phyloP scores from a whole-genome alignment of 2,113 vertebrate genomes.

The Vicugna pacos region DNA sequence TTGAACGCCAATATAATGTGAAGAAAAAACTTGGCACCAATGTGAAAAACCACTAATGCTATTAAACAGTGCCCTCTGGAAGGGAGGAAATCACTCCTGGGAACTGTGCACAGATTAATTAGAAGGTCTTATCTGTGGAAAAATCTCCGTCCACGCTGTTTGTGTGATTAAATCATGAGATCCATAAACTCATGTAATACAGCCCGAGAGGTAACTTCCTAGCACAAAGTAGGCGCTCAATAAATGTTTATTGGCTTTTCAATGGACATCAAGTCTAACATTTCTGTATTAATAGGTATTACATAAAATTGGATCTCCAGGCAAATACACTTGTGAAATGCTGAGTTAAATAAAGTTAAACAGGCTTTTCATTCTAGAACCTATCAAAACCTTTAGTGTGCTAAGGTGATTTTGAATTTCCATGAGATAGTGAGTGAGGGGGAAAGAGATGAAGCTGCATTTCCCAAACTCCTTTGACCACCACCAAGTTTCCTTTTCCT shows the following conservation, averaged over 20 bases:
- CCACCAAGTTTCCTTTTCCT: slow-evolving; percentile 47
- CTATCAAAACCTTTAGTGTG: slow-evolving; percentile 30
- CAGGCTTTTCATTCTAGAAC: not conserved
- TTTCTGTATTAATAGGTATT: slow-evolving; percentile 66
- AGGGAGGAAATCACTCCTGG: slow-evolving; percentile 19
- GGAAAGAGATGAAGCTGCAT: not conserved
- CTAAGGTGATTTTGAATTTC: not conserved
- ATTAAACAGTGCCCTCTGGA: not conserved
- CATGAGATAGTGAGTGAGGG: not conserved
- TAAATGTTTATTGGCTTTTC: slow-evolving; percentile 60
- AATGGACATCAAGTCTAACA: slow-evolving; percentile 26
- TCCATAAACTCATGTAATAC: slow-evolving; percentile 21
- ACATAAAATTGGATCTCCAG: slow-evolving; percentile 63
- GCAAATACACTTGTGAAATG: slow-evolving; percentile 54
- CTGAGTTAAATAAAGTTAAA: slow-evolving; percentile 55
- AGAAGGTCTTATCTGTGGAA: slow-evolving; percentile 11
- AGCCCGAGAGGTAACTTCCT: slow-evolving; percentile 37
- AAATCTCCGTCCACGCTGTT: slow-evolving; percentile 47
- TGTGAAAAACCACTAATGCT: slow-evolving; percentile 7
- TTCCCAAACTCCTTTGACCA: not conserved
- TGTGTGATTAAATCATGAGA: slow-evolving; percentile 52
- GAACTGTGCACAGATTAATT: slow-evolving; percentile 16
- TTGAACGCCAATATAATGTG: not conserved
- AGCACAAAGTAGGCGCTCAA: slow-evolving; percentile 41
- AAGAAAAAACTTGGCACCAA: not conserved